A percentile compares a stretch with the other conserved stretches of the same genome.
Conservation (phyloP, 2,113 vertebrate genomes). For the Calcarius ornatus region DNA sequence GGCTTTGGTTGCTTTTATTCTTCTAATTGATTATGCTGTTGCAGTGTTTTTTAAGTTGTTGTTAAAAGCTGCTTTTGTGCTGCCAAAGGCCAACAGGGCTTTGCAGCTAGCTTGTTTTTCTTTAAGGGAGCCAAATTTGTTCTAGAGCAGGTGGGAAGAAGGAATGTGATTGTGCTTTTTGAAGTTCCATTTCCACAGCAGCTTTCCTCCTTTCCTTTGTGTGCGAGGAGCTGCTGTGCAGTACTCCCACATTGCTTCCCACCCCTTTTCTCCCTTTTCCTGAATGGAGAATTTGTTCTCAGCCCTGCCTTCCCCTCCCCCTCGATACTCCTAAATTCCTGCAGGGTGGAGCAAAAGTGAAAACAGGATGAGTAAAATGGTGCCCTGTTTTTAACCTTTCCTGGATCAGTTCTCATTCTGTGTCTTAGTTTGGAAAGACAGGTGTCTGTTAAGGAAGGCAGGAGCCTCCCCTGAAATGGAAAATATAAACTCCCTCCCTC, state of each 20-base stretch:
- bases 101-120: neutral
- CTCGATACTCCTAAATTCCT: neutral
- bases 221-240: neutral
- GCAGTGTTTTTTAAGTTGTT: neutral
- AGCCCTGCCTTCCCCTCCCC: neutral
- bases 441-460: too few relatives aligned
- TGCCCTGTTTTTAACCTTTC: neutral
- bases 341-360: neutral
- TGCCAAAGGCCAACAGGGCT: neutral
- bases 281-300: neutral
- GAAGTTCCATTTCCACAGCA: neutral
- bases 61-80: neutral
- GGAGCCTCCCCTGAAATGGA: too few relatives aligned
- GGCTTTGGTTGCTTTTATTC: neutral
- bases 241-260: neutral
- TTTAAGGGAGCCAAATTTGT: neutral
- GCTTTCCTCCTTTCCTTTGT: neutral
- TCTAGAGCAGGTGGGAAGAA: neutral
- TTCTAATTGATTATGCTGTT: neutral
- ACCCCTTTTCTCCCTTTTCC: neutral
- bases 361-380: neutral
- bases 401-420: neutral
- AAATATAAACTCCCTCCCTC: too few relatives aligned
- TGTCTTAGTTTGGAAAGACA: too few relatives aligned
- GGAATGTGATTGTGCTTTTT: neutral